Evolutionary conservation across 2,113 vertebrate genomes (phyloP), one percentile per base, ranked within the genome.

Genomic region (Nettapus auritus): DNA sequence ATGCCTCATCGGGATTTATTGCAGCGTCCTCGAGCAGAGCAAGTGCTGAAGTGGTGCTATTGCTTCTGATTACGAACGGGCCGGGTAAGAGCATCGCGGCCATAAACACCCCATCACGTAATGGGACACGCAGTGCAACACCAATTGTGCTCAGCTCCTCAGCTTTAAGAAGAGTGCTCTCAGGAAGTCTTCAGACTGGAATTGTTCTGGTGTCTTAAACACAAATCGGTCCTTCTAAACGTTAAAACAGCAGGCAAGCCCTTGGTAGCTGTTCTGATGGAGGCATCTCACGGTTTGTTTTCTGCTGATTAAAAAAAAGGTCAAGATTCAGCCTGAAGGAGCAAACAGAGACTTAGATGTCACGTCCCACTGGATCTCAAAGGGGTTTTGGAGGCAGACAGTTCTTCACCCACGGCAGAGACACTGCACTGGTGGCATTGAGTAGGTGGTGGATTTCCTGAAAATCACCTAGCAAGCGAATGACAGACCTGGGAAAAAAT

Each of bases 51-150:
- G 92, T 80, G 86, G 67, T 59, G 57, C 93, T 79, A 89, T 95
- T 96, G 94, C 81, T 97, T 90, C 90, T 96, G 92, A 93, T 96
- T 93, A 89, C 75, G 11, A 89, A 96, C 67, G 92, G 96, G 82
- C 86, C 55, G 67, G 50, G 70, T 96, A 79, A 96, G 77, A 95
- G 93, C 91, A 81, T 60, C 16, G 1, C 50, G 11, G 9, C 90
- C 76, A 90, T 94, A 94, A 96, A 96, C 94, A 92, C 66, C 70
- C 69, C 81, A 77, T 95, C 93, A 93, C 0, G 48, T 89, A 93
- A 85, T 31, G 90, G 90, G 77, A 83, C 93, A 83, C 81, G 76
- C 62, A 69, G 78, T 66, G 66, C 83, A 89, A 87, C 83, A 92
- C 86, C 92, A 93, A 92, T 92, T 69, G 40, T 89, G 46, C 36